Conservation (phyloP, 2,113 vertebrate genomes). For the Ceyx melanurus region DNA sequence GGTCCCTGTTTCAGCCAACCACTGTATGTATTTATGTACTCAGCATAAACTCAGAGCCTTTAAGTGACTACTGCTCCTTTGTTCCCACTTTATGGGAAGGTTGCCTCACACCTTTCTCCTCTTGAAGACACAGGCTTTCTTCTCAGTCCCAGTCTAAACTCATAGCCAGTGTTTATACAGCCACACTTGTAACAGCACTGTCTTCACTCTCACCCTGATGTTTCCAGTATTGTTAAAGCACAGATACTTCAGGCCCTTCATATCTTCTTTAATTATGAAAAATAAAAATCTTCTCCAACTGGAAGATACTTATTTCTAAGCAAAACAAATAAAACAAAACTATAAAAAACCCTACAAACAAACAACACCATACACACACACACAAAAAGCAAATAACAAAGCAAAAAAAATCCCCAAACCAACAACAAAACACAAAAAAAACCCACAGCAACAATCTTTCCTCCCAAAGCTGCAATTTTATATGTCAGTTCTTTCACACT, state of each 20-base stretch:
- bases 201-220: neutral
- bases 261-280: neutral
- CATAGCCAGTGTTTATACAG: neutral
- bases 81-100: accelerated
- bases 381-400: neutral
- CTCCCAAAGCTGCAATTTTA: neutral
- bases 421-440: neutral
- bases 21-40: neutral
- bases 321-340: neutral
- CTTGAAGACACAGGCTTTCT: neutral
- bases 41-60: neutral
- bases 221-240: neutral
- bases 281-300: neutral
- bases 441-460: neutral
- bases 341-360: no score
- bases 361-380: neutral
- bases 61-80: neutral
- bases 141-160: neutral
- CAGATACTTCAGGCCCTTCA: neutral
- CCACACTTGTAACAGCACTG: neutral
- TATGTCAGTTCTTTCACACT: neutral
- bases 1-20: neutral
- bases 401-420: neutral
- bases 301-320: neutral
- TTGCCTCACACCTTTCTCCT: neutral